A percentile compares a stretch with the other conserved stretches of the same genome.
Conservation (phyloP, 2,797 vertebrate species). For the Eutrigla gurnardus region DNA sequence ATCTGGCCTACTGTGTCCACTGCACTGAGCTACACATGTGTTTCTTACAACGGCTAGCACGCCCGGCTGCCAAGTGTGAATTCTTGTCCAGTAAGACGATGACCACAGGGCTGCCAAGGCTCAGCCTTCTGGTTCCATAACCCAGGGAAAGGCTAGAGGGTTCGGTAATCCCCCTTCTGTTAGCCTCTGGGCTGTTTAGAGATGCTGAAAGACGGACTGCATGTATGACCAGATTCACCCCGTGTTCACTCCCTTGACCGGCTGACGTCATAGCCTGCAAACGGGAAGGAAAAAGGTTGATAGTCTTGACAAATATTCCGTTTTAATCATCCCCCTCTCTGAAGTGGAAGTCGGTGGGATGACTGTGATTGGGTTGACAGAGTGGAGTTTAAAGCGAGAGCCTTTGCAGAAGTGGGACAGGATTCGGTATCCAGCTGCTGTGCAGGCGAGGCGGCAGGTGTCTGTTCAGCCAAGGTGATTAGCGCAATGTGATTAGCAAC, state of each 20-base stretch:
- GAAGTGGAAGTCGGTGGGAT: conserved; percentile 18
- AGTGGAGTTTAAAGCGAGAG: not conserved
- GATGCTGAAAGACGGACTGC: conserved; percentile 17
- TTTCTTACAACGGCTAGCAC: conserved; percentile 50
- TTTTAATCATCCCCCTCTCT: conserved; percentile 28
- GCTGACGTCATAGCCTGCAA: conserved; percentile 15
- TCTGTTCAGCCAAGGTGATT: conserved; percentile 52
- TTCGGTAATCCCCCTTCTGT: conserved; percentile 61
- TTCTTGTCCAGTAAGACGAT: conserved; percentile 70
- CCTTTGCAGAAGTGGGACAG: conserved; percentile 10
- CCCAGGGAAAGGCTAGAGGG: conserved; percentile 38
- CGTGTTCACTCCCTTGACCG: conserved; percentile 3
- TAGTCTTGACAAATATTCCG: conserved; percentile 28
- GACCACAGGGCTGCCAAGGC: conserved; percentile 59
- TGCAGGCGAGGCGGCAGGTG: conserved; percentile 40
- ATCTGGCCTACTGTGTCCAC: conserved; percentile 27
- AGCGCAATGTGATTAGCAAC: conserved; percentile 59
- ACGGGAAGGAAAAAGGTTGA: conserved; percentile 22
- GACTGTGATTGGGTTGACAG: not conserved
- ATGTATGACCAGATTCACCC: conserved; percentile 25
- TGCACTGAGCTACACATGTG: conserved; percentile 16
- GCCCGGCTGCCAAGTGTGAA: conserved; percentile 72
- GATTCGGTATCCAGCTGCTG: conserved; percentile 49
- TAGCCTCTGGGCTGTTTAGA: conserved; percentile 43
- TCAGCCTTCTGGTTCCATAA: conserved; percentile 34